Evolutionary conservation across 2,113 vertebrate species (phyloP).

Genomic region (Heloderma charlesbogerti): DNA sequence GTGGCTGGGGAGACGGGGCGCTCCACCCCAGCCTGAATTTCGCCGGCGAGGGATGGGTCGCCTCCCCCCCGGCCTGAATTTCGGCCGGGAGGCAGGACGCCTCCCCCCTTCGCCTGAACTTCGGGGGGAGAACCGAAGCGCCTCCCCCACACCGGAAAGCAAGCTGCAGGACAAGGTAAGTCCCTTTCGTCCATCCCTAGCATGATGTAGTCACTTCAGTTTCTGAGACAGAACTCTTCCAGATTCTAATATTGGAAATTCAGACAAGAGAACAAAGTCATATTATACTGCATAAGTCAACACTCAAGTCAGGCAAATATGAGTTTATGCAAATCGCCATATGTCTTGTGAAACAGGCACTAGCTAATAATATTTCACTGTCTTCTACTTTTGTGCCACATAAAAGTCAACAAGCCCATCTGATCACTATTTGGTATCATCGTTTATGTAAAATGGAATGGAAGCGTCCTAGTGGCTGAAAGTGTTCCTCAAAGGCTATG

Average conservation of each 20-base stretch:
- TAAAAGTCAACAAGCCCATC: conserved; percentile 28
- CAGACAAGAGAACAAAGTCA: neutral
- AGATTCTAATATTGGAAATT: neutral
- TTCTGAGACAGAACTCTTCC: neutral
- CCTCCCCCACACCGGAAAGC: too few relatives aligned
- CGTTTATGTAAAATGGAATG: neutral
- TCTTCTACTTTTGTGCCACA: neutral
- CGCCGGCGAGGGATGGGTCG: too few relatives aligned
- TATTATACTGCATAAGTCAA: neutral
- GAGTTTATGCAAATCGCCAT: conserved; percentile 32
- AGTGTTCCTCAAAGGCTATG: neutral
- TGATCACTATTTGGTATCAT: neutral
- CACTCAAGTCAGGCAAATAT: neutral
- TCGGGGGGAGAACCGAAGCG: too few relatives aligned
- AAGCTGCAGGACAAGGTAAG: too few relatives aligned
- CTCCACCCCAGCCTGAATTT: too few relatives aligned
- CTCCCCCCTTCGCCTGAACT: too few relatives aligned
- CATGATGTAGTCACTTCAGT: neutral
- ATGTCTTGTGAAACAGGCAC: conserved; percentile 17
- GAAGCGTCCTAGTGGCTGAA: neutral
- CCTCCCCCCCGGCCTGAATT: too few relatives aligned
- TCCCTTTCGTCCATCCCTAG: too few relatives aligned
- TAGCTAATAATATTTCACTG: conserved; percentile 22
- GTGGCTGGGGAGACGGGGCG: too few relatives aligned
- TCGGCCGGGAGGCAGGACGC: too few relatives aligned